Conservation (phyloP, 2,797 vertebrate genomes). For the Acipenser oxyrinchus region DNA sequence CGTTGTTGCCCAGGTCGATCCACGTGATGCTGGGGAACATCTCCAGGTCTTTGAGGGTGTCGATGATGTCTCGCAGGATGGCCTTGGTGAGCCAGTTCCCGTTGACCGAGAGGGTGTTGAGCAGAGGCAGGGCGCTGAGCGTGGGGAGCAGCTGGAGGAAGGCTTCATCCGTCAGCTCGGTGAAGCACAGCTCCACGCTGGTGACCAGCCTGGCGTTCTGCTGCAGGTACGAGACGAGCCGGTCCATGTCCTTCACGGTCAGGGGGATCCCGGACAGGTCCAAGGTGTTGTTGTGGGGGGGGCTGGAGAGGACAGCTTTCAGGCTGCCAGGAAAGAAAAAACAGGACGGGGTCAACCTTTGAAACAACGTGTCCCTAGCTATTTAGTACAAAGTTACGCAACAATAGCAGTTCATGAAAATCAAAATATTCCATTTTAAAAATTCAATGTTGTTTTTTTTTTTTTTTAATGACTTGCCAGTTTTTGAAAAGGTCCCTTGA, state of each 20-base stretch:
- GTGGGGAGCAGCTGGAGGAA: constrained; percentile 81
- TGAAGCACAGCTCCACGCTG: constrained; percentile 88
- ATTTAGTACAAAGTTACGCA: too few relatives aligned
- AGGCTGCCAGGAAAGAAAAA: constrained; percentile 48
- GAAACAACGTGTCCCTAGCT: too few relatives aligned
- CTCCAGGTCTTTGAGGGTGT: constrained; percentile 80
- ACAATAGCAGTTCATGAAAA: too few relatives aligned
- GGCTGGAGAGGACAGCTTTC: constrained; percentile 76
- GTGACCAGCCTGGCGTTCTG: constrained; percentile 64
- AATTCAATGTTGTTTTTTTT: too few relatives aligned
- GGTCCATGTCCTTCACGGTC: constrained; percentile 74
- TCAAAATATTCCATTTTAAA: too few relatives aligned
- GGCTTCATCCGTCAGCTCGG: constrained; percentile 86
- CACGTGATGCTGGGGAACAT: constrained; percentile 88
- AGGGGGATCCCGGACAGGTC: constrained; percentile 87
- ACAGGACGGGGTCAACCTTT: too few relatives aligned
- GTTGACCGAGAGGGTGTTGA: constrained; percentile 82
- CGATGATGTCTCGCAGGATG: constrained; percentile 83
- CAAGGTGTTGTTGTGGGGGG: constrained; percentile 66
- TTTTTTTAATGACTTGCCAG: too few relatives aligned
- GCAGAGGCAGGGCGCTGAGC: constrained; percentile 69
- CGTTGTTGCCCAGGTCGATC: constrained; percentile 96
- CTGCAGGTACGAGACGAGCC: constrained; percentile 73
- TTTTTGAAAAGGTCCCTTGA: too few relatives aligned
- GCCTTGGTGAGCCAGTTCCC: constrained; percentile 87